Evolutionary conservation across 2,797 vertebrate species (phyloP), one percentile per base, ranked within the genome.

Genomic region (Pelochelys cantorii): DNA sequence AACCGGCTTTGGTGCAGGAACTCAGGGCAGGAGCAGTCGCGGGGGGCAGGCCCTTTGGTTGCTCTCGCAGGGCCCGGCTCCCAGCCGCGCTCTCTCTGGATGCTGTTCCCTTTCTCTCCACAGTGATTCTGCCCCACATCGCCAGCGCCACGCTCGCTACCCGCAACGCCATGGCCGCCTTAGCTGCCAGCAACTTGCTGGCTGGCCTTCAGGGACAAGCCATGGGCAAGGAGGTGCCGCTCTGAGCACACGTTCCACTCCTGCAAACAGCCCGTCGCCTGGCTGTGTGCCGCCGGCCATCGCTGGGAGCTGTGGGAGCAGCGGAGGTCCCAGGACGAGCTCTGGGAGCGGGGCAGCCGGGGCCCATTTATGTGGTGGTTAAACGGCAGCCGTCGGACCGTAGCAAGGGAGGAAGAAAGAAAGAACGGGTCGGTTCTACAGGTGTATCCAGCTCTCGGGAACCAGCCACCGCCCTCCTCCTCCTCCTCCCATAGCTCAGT

Each of bases 111-210:
- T 80, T 95, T 68, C 78, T 57, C 83, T 93, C 89, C 52, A n/a
- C 97, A 99, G 98, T 98, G 86, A 98, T 99, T 93, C 98, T 99
- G 52, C 98, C 98, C 8, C 98, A 99, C 74, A 97, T 99, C 62
- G 98, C 98, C 34, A 99, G 98, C 78, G 98, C 98, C 11, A 98
- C 98, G 29, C 98, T 98, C 62, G 95, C 95, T 23, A 99, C 98
- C 53, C 98, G 98, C 15, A 98, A 98, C 12, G 97, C 97, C 97
- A 99, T 99, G 98, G 98, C 98, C 10, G 96, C 96, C 20, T 94
- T 99, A 88, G 98, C 98, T 23, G 98, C 97, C 54, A 98, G 98
- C 89, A 99, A 99, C 95, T 98, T 99, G 86, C 97, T 99, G 22
- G 98, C 98, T 1, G 98, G 98, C 77, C 98, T 99, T 87, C 95